These are phyloP conservation scores for Embiotoca jacksoni DNA, from an alignment of 2,113 vertebrate genomes.

Conservation along the genomic window DNA sequence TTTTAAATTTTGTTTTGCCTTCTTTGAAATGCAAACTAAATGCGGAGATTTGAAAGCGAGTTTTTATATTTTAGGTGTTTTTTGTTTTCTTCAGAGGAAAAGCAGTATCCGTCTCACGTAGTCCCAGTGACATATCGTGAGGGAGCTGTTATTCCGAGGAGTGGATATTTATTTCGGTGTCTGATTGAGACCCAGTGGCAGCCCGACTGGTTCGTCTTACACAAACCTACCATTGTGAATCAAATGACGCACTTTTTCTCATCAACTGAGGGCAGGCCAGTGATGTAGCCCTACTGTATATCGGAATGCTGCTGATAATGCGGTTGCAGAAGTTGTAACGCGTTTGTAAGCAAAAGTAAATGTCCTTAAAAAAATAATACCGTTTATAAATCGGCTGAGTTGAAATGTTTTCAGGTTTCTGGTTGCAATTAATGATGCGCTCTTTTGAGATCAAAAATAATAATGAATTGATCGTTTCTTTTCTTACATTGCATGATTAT, in stretches of 20 bases:
- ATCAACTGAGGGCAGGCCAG: conserved; percentile 22
- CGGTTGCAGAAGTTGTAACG: conserved; percentile 51
- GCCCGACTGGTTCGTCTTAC: conserved; percentile 40
- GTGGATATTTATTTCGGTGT: conserved; percentile 25
- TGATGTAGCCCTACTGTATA: background rate
- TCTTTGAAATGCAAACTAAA: conserved; percentile 54
- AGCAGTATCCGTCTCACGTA: background rate
- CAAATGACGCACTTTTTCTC: conserved; percentile 77
- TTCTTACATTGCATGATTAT: background rate
- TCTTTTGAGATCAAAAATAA: too few relatives aligned
- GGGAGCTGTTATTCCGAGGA: conserved; percentile 30
- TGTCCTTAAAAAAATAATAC: background rate
- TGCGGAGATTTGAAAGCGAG: conserved; percentile 13
- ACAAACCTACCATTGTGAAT: conserved; percentile 74
- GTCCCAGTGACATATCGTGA: conserved; percentile 21
- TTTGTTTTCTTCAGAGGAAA: background rate
- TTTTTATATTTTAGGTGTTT: background rate
- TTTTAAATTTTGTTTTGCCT: too few relatives aligned
- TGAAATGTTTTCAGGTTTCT: background rate
- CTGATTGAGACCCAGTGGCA: conserved; percentile 53
- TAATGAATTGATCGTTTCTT: background rate
- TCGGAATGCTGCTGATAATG: conserved; percentile 47
- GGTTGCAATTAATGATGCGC: background rate
- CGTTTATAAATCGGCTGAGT: background rate
- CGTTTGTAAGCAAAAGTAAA: conserved; percentile 11